These are phyloP conservation scores for Heterohyrax brucei DNA, from an alignment of 2,797 vertebrate species.

Conservation along the genomic window DNA sequence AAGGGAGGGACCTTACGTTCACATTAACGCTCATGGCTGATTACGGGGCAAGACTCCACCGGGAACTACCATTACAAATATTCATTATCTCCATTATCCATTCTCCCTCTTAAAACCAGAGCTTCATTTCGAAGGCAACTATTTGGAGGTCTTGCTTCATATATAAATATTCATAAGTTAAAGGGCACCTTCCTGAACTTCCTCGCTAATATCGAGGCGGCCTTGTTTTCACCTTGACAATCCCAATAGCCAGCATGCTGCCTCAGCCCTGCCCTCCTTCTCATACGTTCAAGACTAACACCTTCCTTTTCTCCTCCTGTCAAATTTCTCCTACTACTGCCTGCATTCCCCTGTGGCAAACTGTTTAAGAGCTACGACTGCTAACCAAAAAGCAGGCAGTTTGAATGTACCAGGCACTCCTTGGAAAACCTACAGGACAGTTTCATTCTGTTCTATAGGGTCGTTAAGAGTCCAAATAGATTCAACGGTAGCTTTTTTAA, in stretches of 20 bases:
- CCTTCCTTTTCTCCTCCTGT: background rate
- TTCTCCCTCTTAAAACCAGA: background rate
- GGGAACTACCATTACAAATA: conserved; percentile 26
- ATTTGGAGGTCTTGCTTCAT: background rate
- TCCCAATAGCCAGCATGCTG: accelerated
- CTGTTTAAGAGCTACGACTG: too few species aligned
- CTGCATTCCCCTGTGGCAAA: too few species aligned
- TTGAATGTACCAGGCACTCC: too few species aligned
- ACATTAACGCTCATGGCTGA: background rate
- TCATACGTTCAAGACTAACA: background rate
- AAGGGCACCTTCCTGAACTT: background rate
- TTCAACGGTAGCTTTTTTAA: too few species aligned
- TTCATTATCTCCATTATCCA: background rate
- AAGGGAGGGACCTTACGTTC: background rate
- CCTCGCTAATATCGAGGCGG: background rate
- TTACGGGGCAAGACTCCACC: background rate
- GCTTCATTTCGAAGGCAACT: background rate
- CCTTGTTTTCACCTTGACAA: background rate
- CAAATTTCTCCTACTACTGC: background rate
- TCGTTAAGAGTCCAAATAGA: too few species aligned
- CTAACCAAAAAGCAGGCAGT: too few species aligned
- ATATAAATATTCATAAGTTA: background rate
- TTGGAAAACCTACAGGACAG: too few species aligned
- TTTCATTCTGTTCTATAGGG: too few species aligned
- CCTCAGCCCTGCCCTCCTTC: background rate